These are phyloP conservation scores for Idris sp. DNA, from an alignment of 1,140 invertebrate species.

Conservation along the genomic window DNA sequence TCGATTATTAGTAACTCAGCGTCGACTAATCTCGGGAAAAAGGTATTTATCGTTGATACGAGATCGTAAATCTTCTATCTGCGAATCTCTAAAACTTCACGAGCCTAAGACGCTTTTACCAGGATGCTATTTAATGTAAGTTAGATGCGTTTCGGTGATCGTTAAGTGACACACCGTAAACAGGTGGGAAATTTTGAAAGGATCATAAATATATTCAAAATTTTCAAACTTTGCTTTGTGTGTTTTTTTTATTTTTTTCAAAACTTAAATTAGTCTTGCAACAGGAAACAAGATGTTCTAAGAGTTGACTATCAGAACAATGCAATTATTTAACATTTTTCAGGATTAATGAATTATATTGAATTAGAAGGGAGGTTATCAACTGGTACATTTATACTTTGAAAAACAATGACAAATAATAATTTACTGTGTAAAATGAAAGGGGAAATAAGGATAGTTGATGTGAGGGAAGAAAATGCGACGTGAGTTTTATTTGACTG, in stretches of 20 bases:
- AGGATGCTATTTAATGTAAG: conserved; percentile 14
- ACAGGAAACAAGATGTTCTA: no score
- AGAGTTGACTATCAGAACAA: no score
- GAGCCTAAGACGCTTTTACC: conserved; percentile 17
- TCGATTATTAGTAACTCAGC: conserved; percentile 24
- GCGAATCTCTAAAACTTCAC: conserved; percentile 17
- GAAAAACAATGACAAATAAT: no score
- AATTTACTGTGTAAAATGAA: no score
- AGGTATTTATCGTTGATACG: conserved; percentile 20
- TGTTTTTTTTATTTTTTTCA: no score
- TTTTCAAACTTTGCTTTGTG: not conserved
- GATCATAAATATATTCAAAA: conserved; percentile 15
- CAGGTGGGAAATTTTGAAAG: conserved; percentile 16
- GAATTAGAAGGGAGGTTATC: no score
- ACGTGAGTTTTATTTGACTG: no score
- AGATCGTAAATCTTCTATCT: conserved; percentile 42
- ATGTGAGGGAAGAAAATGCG: not conserved
- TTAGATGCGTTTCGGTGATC: conserved; percentile 19
- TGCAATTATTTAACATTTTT: no score
- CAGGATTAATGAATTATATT: no score
- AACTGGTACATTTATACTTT: no score
- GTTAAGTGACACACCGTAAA: conserved; percentile 22
- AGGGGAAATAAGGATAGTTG: not conserved
- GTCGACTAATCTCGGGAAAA: conserved; percentile 25
- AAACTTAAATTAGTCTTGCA: no score